These are phyloP conservation scores for Tenebrosternarchus preto DNA, from an alignment of 2,113 vertebrate genomes.

Conservation along the genomic window DNA sequence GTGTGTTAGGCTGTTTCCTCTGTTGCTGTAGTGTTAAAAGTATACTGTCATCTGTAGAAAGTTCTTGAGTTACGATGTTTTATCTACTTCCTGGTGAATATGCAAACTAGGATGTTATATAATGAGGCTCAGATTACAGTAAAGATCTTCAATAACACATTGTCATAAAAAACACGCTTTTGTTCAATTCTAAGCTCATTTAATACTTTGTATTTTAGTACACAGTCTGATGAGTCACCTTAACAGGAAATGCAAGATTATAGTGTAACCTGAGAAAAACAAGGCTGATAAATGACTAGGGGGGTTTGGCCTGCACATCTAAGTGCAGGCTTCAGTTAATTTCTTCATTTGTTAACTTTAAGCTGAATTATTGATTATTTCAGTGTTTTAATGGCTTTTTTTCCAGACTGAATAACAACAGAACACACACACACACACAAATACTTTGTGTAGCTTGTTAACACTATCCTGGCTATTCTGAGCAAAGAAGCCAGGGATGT, in stretches of 20 bases:
- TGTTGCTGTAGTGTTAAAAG: not conserved
- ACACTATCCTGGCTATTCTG: too few relatives aligned
- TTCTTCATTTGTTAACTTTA: slow-evolving; percentile 14
- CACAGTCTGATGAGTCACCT: not conserved
- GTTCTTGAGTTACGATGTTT: not conserved
- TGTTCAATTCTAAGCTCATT: too few relatives aligned
- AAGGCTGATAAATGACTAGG: not conserved
- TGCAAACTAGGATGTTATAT: not conserved
- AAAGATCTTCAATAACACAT: not conserved
- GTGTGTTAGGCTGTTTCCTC: not conserved
- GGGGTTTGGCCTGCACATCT: not conserved
- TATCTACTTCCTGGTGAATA: not conserved
- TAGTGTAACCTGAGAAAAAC: not conserved
- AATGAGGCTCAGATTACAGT: not conserved
- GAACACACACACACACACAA: too few relatives aligned
- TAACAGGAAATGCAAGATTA: not conserved
- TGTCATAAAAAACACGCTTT: not conserved
- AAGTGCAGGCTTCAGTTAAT: not conserved
- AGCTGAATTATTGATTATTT: not conserved
- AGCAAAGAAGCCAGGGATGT: too few relatives aligned
- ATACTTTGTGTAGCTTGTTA: too few relatives aligned
- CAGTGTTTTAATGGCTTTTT: too few relatives aligned
- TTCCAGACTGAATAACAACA: too few relatives aligned
- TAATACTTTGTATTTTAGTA: not conserved
- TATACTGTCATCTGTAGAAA: not conserved